Evolutionary conservation across 2,888 invertebrate genomes (phyloP), one percentile per base, ranked within the genome.

Genomic region (Dryomyza anilis): DNA sequence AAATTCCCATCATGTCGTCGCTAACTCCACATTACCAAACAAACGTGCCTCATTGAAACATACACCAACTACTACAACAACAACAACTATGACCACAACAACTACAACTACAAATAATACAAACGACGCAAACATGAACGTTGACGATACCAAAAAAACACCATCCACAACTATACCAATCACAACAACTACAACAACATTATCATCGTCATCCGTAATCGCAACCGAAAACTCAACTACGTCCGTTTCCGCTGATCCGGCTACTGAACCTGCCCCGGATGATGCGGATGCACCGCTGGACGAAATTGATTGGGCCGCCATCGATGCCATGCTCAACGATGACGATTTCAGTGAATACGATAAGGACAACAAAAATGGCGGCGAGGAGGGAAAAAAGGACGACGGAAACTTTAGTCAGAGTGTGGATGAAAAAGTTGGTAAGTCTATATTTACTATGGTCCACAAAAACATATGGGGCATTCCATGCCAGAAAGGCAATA

Each of bases 381-480:
- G 76, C 66, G 76, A 76, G 67, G 81, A 78, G 36, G 74, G 71
- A 23, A 75, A 74, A 57, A 73, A 77, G 45, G 76, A 76, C 55
- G 80, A 74, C 46, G 74, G 77, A 59, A 81, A 88, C 72, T 92
- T 93, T 79, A 91, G 91, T 64, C 87, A 93, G 74, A 93, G 93
- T 84, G 86, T 93, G 10, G 94, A 94, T 76, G 94, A 95, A 81
- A 94, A 94, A 89, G 89, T 87, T 75, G 91, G 91, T 90, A 78
- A 86, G 55, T 48, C 19, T n/a, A 46, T 39, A 48, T 43, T 63
- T 12, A 48, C 39, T 39, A n/a, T n/a, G n/a, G n/a, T n/a, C n/a
- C n/a, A n/a, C n/a, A n/a, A n/a, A n/a, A n/a, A n/a, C n/a, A n/a
- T n/a, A n/a, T n/a, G n/a, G n/a, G n/a, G n/a, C n/a, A n/a, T n/a